phyloP scores from a whole-genome alignment of 2,888 invertebrate species.

The Oxycera nigricornis region DNA sequence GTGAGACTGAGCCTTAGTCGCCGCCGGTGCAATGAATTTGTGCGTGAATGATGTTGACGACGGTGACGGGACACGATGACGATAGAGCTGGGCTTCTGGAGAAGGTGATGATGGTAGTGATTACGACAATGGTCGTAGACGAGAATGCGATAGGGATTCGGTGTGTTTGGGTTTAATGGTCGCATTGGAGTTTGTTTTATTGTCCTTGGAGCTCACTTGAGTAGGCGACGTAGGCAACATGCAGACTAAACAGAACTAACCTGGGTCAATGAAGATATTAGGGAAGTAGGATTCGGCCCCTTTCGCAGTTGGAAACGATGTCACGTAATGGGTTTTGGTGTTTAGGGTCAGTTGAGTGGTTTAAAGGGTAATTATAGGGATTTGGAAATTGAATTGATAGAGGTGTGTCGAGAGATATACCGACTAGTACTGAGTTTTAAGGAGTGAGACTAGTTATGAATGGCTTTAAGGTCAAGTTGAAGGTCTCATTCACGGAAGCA shows the following conservation, averaged over 20 bases:
- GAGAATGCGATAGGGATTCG: not conserved
- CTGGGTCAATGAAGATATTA: constrained; percentile 27
- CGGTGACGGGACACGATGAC: not conserved
- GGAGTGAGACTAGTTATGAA: too few species aligned
- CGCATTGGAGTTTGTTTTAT: not conserved
- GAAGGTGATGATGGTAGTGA: constrained; percentile 17
- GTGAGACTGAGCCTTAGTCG: not conserved
- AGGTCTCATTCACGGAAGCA: too few species aligned
- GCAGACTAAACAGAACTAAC: constrained; percentile 40
- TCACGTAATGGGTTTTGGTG: not conserved
- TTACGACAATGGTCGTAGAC: constrained; percentile 22
- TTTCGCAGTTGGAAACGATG: not conserved
- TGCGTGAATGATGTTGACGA: constrained; percentile 30
- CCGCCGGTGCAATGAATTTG: constrained; percentile 3
- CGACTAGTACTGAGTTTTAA: too few species aligned
- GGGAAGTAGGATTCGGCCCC: not conserved
- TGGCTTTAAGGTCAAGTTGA: too few species aligned
- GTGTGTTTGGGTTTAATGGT: constrained; percentile 2
- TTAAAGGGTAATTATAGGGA: too few species aligned
- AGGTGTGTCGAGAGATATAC: too few species aligned
- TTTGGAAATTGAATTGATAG: too few species aligned
- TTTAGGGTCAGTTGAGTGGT: not conserved
- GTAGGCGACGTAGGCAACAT: not conserved
- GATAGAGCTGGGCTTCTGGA: not conserved
- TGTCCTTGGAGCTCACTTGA: not conserved